Base-by-base conservation (phyloP, 1,140 invertebrate species). In the Hydropsyche tenuis region DNA sequence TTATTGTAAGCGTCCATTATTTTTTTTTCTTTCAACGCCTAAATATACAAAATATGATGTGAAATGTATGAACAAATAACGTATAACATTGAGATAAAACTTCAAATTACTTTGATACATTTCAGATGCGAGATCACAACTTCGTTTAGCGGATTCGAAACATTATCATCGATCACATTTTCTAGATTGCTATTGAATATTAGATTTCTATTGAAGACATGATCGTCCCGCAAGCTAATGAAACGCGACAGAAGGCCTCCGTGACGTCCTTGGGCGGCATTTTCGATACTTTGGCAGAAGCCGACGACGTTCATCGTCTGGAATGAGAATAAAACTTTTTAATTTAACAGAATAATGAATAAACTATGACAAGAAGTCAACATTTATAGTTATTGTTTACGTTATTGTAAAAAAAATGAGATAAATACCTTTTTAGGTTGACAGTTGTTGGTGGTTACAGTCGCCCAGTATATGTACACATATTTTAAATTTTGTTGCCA, bases 61-160 rank as follows among this genome's bases (percentile, higher is more conserved):
- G 30, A 4, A 9, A 37, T 9, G 30, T 4, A 43, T 30, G 14
- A 3, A 22, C n/a, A 16, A 45, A 43, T 65, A 65, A 9, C 2
- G 16, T 14, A 48, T 63, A 63, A 60, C 16, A 71, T 53, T 56
- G 4, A 60, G 11, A 37, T 30, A 42, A 30, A 12, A 37, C 27
- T 5, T 43, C 18, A 65, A 65, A 42, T 80, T 80, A 87, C 86
- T 80, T 84, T 86, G 65, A 81, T 83, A 80, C 77, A 85, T 74
- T 91, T 91, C n/a, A 97, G 85, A 82, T 97, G 94, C 51, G 87
- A 87, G 69, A 90, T 85, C 37, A 96, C 88, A 25, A 97, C 85
- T 79, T 96, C 94, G 81, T 95, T 91, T 63, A 94, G 85, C 6
- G 94, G 93, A 23, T 88, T 81, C 60, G 90, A 84, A 74, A 96